Evolutionary conservation across 2,888 invertebrate genomes (phyloP), one percentile per base, ranked within the genome.

Genomic region (Zelleria hepariella): DNA sequence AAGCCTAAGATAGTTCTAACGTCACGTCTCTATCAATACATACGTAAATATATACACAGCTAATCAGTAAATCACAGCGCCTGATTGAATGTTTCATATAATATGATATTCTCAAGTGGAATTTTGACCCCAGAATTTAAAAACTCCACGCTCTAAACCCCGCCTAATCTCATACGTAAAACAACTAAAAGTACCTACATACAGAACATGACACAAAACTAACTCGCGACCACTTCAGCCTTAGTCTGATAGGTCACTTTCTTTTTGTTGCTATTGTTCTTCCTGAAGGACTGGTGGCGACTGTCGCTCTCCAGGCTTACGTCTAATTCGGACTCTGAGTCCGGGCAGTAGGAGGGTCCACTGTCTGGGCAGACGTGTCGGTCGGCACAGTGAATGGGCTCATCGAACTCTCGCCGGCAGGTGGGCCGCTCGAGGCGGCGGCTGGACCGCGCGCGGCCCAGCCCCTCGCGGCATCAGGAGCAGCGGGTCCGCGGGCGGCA

Each of bases 21-120:
- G 32, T 15, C 15, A 42, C 15, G 10, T 42, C 1, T 42, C 10
- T 42, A 15, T n/a, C 32, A 42, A 15, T 49, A 15, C n/a, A 20
- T 21, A 18, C n/a, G 2, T 4, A 7, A 3, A 20, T 53, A 53
- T 53, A 25, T 53, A 76, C 77, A 85, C 64, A 74, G 72, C 77
- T 78, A 80, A 73, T 75, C 68, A 78, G 72, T 81, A 82, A 83
- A 86, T 87, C 87, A 87, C 87, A 87, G 87, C 84, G 82, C 79
- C 83, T 74, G 81, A 83, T 83, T 78, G 75, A 80, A 79, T 73
- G 67, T 65, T 63, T 51, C 47, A 61, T 15, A 42, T n/a, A n/a
- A n/a, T n/a, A n/a, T n/a, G n/a, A 42, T 10, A 42, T 15, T 42
- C 15, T 15, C 15, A 10, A 15, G 32, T 15, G 15, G 32, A 10